Conservation (phyloP, 2,113 vertebrate genomes). For the Bufo bufo region DNA sequence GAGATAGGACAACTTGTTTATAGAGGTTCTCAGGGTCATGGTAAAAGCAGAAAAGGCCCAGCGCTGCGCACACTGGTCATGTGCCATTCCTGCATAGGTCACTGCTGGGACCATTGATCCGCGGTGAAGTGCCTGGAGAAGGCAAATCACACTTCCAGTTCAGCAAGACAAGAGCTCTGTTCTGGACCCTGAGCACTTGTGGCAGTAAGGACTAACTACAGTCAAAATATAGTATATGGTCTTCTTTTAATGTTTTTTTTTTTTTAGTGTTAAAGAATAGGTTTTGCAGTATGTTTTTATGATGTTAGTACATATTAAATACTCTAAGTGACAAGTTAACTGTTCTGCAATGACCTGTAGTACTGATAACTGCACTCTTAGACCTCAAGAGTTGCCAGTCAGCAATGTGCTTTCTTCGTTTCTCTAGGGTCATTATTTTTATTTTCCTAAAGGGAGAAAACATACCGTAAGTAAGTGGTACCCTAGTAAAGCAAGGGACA, state of each 20-base stretch:
- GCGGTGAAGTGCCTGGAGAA: too few species aligned
- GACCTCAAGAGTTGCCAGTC: conserved; percentile 5
- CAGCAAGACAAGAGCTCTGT: too few species aligned
- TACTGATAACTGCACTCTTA: not conserved
- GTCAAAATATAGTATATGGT: not conserved
- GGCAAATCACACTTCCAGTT: too few species aligned
- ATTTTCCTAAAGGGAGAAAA: conserved; percentile 28
- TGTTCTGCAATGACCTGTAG: not conserved
- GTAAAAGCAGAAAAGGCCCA: too few species aligned
- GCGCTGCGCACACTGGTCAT: too few species aligned
- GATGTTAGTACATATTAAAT: not conserved
- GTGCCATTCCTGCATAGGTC: too few species aligned
- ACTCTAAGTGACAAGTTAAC: not conserved
- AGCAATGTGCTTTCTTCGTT: not conserved
- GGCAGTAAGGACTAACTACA: not conserved
- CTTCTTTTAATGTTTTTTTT: not conserved
- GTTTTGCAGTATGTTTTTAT: not conserved
- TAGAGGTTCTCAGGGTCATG: too few species aligned
- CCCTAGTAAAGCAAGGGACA: not conserved
- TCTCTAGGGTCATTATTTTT: conserved; percentile 7
- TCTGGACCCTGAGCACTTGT: too few species aligned
- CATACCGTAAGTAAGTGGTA: not conserved
- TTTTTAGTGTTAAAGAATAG: not conserved
- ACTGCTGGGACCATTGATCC: too few species aligned
- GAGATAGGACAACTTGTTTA: too few species aligned